Conservation (phyloP, 1,140 invertebrate genomes). For the Ceratina japonica region DNA sequence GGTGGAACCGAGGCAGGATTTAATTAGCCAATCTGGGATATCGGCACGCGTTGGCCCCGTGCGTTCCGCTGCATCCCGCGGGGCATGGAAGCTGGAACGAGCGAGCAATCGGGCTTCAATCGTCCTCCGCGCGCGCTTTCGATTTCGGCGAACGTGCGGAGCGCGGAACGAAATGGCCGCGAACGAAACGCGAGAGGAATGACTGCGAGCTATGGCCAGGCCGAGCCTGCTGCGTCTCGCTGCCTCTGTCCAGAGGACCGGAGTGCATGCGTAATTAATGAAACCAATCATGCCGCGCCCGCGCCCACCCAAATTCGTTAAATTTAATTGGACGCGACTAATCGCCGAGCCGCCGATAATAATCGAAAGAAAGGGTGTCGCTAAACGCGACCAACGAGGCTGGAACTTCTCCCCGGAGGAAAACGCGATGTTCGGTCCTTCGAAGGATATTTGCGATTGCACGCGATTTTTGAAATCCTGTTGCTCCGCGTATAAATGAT, state of each 20-base stretch:
- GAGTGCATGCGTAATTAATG: conserved; percentile 77
- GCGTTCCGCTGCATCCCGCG: conserved; percentile 57
- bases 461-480: neutral
- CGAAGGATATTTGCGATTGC: neutral
- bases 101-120: conserved; percentile 59
- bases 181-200: conserved; percentile 38
- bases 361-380: conserved; percentile 28
- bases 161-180: neutral
- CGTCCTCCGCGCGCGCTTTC: conserved; percentile 33
- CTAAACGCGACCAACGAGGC: neutral
- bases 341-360: conserved; percentile 56
- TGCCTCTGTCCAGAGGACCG: conserved; percentile 4
- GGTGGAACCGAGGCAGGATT: conserved; percentile 62
- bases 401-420: neutral
- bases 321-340: conserved; percentile 78
- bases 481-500: too few species aligned
- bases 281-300: conserved; percentile 75
- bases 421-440: neutral
- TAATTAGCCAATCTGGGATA: conserved; percentile 76
- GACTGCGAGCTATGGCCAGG: conserved; percentile 26
- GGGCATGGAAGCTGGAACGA: conserved; percentile 62
- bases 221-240: conserved; percentile 48
- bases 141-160: conserved; percentile 37
- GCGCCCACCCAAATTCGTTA: conserved; percentile 72
- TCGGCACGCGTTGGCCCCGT: conserved; percentile 68